Evolutionary conservation across 2,888 invertebrate genomes (phyloP).

Genomic region (Creontiades dilutus): DNA sequence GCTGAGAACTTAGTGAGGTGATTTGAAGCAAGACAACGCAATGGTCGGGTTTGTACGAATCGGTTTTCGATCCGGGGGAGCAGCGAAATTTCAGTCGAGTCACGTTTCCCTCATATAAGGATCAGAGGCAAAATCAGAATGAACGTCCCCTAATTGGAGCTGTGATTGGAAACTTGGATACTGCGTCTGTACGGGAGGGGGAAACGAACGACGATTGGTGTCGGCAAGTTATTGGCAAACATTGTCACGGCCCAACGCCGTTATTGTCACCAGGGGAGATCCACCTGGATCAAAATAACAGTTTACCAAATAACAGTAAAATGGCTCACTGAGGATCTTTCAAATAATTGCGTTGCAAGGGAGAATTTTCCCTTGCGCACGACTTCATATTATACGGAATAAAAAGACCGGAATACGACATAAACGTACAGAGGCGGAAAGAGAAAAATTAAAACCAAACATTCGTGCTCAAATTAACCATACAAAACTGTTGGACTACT

Average conservation of each 20-base stretch:
- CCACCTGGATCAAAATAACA: constrained; percentile 18
- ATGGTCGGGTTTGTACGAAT: constrained; percentile 7
- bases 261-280: constrained; percentile 18
- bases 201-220: constrained; percentile 31
- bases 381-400: too few relatives aligned
- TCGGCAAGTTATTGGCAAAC: constrained; percentile 64
- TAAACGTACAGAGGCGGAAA: too few relatives aligned
- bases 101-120: constrained; percentile 65
- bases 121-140: constrained; percentile 65
- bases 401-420: too few relatives aligned
- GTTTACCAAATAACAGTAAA: not conserved
- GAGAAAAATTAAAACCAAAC: too few relatives aligned
- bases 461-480: too few relatives aligned
- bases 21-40: too few relatives aligned
- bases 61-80: constrained; percentile 44
- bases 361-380: too few relatives aligned
- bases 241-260: constrained; percentile 25
- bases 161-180: constrained; percentile 65
- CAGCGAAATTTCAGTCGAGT: constrained; percentile 45
- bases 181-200: constrained; percentile 20
- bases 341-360: too few relatives aligned
- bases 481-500: too few relatives aligned
- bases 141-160: constrained; percentile 64
- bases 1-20: too few relatives aligned
- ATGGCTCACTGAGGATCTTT: too few relatives aligned